Percentiles rank a stretch among this genome's conserved stretches.
phyloP scores from a whole-genome alignment of 2,797 vertebrate species.

The Ficedula albicollis region DNA sequence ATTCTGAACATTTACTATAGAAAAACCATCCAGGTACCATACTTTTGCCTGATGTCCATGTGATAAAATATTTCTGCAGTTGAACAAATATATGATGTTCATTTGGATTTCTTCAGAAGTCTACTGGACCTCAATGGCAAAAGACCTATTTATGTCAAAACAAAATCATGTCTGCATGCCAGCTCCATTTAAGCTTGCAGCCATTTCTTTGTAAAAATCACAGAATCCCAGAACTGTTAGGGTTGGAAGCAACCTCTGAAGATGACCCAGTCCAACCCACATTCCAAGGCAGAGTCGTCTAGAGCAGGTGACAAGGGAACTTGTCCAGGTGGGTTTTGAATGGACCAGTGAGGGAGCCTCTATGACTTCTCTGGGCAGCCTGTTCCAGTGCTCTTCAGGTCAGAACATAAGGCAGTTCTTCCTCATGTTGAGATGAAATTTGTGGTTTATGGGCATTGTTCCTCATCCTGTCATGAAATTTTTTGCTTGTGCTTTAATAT shows the following conservation, averaged over 20 bases:
- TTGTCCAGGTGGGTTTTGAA: not conserved
- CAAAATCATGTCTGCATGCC: not conserved
- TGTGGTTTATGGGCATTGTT: not conserved
- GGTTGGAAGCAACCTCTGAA: not conserved
- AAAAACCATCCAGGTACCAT: not conserved
- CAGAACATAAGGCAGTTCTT: not conserved
- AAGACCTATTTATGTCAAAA: not conserved
- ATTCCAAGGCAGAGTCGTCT: not conserved
- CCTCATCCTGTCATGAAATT: not conserved
- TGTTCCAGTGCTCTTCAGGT: not conserved
- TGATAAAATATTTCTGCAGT: not conserved
- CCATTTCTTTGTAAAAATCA: not conserved
- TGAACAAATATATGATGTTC: not conserved
- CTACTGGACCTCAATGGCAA: fast-evolving
- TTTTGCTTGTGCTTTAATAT: not conserved
- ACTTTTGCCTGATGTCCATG: not conserved
- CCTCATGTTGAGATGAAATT: not conserved
- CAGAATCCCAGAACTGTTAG: not conserved
- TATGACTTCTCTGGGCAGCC: not conserved
- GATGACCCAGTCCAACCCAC: not conserved
- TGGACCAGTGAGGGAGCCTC: not conserved
- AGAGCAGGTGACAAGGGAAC: not conserved
- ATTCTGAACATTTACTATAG: not conserved
- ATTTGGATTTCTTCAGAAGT: not conserved
- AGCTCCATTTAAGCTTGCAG: not conserved